A percentile compares a stretch with the other conserved stretches of the same genome.
Conservation (phyloP, 2,888 invertebrate species). For the Palloptera scutellata region DNA sequence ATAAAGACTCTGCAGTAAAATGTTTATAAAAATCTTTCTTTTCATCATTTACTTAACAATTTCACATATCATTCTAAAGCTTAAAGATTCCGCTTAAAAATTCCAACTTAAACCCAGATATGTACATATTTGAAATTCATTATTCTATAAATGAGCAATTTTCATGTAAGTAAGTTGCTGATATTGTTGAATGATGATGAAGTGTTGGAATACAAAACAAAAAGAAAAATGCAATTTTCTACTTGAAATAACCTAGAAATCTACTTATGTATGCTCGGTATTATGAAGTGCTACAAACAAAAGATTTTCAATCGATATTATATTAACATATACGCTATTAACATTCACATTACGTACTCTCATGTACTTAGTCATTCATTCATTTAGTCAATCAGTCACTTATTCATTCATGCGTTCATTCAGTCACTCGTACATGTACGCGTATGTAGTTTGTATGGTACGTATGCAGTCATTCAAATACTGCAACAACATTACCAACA, state of each 20-base stretch:
- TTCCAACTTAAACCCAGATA: too few relatives aligned
- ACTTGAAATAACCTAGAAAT: constrained; percentile 25
- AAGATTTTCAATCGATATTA: constrained; percentile 29
- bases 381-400: constrained; percentile 1
- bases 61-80: neutral
- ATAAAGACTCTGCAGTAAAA: too few relatives aligned
- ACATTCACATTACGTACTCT: too few relatives aligned
- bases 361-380: too few relatives aligned
- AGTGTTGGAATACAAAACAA: too few relatives aligned
- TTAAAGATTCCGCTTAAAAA: too few relatives aligned
- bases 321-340: constrained; percentile 6
- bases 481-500: too few relatives aligned
- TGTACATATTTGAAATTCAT: too few relatives aligned
- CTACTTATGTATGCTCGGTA: constrained; percentile 9
- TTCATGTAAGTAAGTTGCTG: too few relatives aligned
- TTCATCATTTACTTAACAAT: neutral
- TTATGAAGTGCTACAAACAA: constrained; percentile 16
- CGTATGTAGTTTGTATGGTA: neutral
- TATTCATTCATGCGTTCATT: neutral
- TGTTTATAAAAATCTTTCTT: neutral
- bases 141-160: too few relatives aligned
- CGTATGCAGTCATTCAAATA: neutral
- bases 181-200: too few relatives aligned
- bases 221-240: constrained; percentile 12
- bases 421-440: neutral